Base-by-base conservation (phyloP, 2,113 vertebrate species). In the Todiramphus saurophagus region DNA sequence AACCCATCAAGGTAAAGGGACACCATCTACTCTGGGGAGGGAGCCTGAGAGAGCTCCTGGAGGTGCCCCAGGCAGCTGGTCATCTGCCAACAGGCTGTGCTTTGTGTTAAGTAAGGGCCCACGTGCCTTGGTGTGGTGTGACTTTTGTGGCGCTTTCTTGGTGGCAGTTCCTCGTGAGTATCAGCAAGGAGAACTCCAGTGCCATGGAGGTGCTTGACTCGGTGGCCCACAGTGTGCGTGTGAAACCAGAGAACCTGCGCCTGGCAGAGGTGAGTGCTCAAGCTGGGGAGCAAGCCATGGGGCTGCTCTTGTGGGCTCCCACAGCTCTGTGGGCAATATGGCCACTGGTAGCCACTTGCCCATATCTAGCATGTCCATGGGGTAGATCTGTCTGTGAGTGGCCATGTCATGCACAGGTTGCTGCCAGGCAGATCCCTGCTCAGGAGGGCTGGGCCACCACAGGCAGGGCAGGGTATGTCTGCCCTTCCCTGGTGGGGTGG, bases 141-240 rank as follows among this genome's bases (percentile, higher is more conserved):
- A 56, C 30, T 92, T 30, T 95, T 46, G 16, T 8, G 67, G 8
- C n/a, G 6, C 56, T 96, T 88, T 92, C 51, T 94, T 4, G 37
- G 4, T 62, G 90, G 51, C 90, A 99, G 99, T 99, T 99, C 96
- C 97, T 99, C 13, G 99, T 99, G 93, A 99, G 99, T 50, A 98
- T 99, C 86, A 99, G 99, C 98, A 99, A 99, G 95, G 99, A 99
- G 92, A 99, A 98, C 95, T 99, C 99, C 41, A 99, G 98, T 68
- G 99, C 99, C 4, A 98, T 98, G 46, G 99, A 99, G 92, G 99
- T 99, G 25, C 97, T 99, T 2, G 99, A 99, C 55, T 99, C 99
- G 1, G 98, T 99, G 43, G 99, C 99, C 75, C 98, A 99, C 81
- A 99, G 98, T 0, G 98, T 99, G 78, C 97, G 97, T 1, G 98